A percentile compares a stretch with the other conserved stretches of the same genome.
Evolutionary conservation across 2,797 vertebrate species (phyloP).

Genomic region (Siniperca scherzeri): DNA sequence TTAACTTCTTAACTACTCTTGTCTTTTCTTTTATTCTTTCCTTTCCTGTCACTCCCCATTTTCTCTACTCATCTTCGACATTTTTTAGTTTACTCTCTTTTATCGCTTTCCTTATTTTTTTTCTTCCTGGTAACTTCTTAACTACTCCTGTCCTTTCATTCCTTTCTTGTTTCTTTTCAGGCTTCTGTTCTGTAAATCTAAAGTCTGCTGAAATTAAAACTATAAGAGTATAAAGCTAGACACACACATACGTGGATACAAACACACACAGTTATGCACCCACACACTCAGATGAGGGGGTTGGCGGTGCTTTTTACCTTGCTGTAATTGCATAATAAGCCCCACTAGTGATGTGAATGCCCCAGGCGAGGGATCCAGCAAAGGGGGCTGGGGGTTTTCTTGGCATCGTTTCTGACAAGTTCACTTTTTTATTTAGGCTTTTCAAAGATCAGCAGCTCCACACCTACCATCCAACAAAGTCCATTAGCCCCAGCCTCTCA

Average conservation of each 20-base stretch:
- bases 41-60: slow-evolving; percentile 5
- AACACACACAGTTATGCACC: slow-evolving; percentile 47
- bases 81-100: slow-evolving; percentile 1
- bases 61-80: neutral
- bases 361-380: slow-evolving; percentile 63
- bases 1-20: slow-evolving; percentile 38
- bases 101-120: slow-evolving; percentile 12
- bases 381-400: slow-evolving; percentile 67
- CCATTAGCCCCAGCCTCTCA: slow-evolving; percentile 82
- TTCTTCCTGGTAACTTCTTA: slow-evolving; percentile 44
- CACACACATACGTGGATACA: slow-evolving; percentile 26
- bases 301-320: slow-evolving; percentile 68
- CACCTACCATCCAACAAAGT: slow-evolving; percentile 86
- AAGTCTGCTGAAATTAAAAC: slow-evolving; percentile 35
- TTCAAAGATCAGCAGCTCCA: slow-evolving; percentile 86
- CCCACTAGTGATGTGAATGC: slow-evolving; percentile 75
- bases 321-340: slow-evolving; percentile 84
- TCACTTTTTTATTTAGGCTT: slow-evolving; percentile 78
- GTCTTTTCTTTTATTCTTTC: slow-evolving; percentile 44
- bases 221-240: slow-evolving; percentile 21
- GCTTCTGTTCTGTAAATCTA: slow-evolving; percentile 33
- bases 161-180: slow-evolving; percentile 2
- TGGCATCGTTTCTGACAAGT: slow-evolving; percentile 85
- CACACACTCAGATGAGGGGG: slow-evolving; percentile 54
- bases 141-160: slow-evolving; percentile 36